These are phyloP conservation scores for Serripes groenlandicus DNA, from an alignment of 2,888 invertebrate genomes.

Conservation along the genomic window DNA sequence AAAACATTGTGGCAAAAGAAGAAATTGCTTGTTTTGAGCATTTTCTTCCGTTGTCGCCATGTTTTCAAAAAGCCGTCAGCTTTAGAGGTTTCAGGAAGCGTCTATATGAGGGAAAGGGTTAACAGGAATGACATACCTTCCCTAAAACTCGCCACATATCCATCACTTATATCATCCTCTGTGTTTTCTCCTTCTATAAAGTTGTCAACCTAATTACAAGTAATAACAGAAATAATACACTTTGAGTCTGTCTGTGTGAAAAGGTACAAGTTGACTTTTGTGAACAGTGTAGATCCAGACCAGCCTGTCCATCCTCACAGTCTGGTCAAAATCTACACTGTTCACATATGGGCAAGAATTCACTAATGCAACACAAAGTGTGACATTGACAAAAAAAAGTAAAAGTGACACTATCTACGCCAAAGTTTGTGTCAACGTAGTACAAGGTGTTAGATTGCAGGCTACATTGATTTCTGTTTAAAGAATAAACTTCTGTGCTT, in stretches of 20 bases:
- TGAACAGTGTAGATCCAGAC: background rate
- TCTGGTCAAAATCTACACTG: background rate
- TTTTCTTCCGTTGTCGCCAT: background rate
- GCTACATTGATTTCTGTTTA: too few species aligned
- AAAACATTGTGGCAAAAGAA: background rate
- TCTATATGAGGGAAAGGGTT: background rate
- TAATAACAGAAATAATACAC: background rate
- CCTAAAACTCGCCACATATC: conserved; percentile 71
- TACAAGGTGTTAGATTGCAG: too few species aligned
- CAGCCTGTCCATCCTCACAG: background rate
- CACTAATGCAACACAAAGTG: too few species aligned
- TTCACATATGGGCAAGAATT: too few species aligned
- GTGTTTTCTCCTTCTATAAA: conserved; percentile 64
- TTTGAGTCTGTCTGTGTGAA: background rate
- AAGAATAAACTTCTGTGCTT: too few species aligned
- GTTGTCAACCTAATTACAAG: conserved; percentile 77
- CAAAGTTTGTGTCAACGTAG: too few species aligned
- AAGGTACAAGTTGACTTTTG: too few species aligned
- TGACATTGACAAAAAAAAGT: too few species aligned
- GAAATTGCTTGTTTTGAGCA: background rate
- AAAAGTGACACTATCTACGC: too few species aligned
- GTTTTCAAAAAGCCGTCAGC: background rate
- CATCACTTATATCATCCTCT: conserved; percentile 44
- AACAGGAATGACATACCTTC: conserved; percentile 29
- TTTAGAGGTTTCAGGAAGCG: background rate